Conservation (phyloP, 2,888 invertebrate species). For the Beris chalybata region DNA sequence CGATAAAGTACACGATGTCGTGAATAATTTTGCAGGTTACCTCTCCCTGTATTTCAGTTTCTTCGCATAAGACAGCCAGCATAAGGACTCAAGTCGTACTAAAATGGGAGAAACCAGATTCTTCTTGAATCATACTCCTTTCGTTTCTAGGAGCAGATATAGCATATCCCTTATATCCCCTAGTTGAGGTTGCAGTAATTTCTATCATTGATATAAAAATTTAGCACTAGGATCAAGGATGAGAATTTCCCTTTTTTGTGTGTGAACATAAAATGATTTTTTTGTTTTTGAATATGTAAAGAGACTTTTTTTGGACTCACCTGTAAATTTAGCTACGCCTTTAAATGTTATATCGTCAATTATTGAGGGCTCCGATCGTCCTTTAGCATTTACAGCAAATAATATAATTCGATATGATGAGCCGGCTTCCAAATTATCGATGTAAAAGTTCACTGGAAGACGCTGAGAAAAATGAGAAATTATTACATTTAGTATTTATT, state of each 20-base stretch:
- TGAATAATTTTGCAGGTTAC: conserved; percentile 36
- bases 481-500: no score
- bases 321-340: conserved; percentile 84
- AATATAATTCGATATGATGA: conserved; percentile 79
- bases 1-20: conserved; percentile 38
- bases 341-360: conserved; percentile 83
- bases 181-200: conserved; percentile 5
- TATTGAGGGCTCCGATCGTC: conserved; percentile 78
- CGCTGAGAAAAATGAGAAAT: conserved; percentile 42
- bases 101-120: no score
- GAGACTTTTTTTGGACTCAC: conserved; percentile 58
- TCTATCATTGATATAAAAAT: conserved; percentile 24
- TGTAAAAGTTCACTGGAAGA: conserved; percentile 52
- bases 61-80: no score
- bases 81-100: no score
- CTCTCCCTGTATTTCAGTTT: not conserved
- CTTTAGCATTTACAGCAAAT: conserved; percentile 86
- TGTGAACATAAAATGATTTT: conserved; percentile 8
- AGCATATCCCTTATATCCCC: no score
- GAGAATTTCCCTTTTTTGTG: not conserved
- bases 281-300: conserved; percentile 20
- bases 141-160: no score
- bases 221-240: conserved; percentile 17
- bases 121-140: no score
- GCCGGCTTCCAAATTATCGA: conserved; percentile 67